Evolutionary conservation across 2,113 vertebrate species (phyloP).

Genomic region (Gnathonemus echidnorhynchus): DNA sequence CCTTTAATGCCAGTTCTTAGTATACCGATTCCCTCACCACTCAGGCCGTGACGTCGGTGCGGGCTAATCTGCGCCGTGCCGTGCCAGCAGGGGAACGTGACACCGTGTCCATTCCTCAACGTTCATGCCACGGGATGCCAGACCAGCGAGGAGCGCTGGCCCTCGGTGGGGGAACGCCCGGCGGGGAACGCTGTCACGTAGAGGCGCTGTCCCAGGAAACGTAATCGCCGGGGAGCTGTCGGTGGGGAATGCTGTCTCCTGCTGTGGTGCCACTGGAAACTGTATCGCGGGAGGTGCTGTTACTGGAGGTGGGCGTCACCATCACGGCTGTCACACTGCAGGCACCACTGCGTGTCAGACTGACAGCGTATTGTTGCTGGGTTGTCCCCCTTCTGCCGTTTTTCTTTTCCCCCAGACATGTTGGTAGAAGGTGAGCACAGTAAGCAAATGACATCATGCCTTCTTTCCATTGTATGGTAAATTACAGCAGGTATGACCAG

Average conservation of each 20-base stretch:
- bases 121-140: not conserved
- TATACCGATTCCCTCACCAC: not conserved
- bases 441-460: not conserved
- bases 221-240: not conserved
- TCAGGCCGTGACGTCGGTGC: not conserved
- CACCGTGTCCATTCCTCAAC: not conserved
- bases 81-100: slow-evolving; percentile 5
- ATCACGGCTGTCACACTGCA: not conserved
- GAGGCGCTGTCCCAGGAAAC: not conserved
- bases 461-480: not conserved
- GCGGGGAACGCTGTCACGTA: not conserved
- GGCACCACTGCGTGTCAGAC: not conserved
- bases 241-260: not conserved
- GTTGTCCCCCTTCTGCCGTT: not conserved
- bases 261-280: not conserved
- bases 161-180: not conserved
- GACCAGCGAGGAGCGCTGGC: not conserved
- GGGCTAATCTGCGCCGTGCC: not conserved
- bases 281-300: not conserved
- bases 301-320: not conserved
- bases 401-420: not conserved
- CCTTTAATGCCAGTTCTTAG: not conserved
- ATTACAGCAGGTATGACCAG: not conserved
- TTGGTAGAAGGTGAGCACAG: not conserved
- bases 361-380: not conserved